Conservation (phyloP, 2,797 vertebrate genomes). For the Zenarchopterus dispar region DNA sequence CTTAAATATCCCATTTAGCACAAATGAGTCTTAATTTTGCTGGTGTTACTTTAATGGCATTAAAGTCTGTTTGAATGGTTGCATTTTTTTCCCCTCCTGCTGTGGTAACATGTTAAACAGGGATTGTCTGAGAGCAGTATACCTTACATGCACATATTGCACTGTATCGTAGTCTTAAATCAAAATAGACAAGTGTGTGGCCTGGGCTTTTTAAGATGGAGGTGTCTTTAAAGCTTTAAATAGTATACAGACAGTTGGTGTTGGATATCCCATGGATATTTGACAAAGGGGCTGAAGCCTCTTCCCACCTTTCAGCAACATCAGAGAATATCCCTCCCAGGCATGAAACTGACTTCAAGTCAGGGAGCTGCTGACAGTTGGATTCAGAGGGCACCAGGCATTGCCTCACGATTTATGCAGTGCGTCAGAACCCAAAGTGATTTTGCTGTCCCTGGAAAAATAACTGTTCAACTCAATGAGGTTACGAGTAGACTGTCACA, state of each 20-base stretch:
- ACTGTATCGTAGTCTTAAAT: conserved; percentile 50
- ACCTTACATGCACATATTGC: conserved; percentile 8
- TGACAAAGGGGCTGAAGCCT: conserved; percentile 66
- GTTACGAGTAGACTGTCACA: conserved; percentile 31
- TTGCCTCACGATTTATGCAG: conserved; percentile 56
- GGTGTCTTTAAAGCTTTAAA: conserved; percentile 80
- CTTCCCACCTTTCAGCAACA: conserved; percentile 60
- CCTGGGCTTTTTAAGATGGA: conserved; percentile 67
- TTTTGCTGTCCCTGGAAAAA: conserved; percentile 34
- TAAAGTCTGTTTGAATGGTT: too few species aligned
- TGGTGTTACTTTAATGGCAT: too few species aligned
- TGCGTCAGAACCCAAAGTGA: conserved; percentile 62
- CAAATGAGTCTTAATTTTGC: too few species aligned
- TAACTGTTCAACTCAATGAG: conserved; percentile 11
- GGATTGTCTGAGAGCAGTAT: too few species aligned
- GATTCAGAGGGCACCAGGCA: conserved; percentile 62
- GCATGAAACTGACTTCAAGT: conserved; percentile 66
- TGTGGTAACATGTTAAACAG: too few species aligned
- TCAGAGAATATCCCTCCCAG: conserved; percentile 69
- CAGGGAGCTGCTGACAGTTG: conserved; percentile 59
- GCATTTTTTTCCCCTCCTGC: too few species aligned
- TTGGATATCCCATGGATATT: conserved; percentile 60
- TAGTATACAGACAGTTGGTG: conserved; percentile 57
- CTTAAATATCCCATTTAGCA: too few species aligned
- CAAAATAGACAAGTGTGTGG: conserved; percentile 70